Percentiles rank a stretch among this genome's conserved stretches.
phyloP scores from a whole-genome alignment of 2,113 vertebrate genomes.

The Colaptes auratus region DNA sequence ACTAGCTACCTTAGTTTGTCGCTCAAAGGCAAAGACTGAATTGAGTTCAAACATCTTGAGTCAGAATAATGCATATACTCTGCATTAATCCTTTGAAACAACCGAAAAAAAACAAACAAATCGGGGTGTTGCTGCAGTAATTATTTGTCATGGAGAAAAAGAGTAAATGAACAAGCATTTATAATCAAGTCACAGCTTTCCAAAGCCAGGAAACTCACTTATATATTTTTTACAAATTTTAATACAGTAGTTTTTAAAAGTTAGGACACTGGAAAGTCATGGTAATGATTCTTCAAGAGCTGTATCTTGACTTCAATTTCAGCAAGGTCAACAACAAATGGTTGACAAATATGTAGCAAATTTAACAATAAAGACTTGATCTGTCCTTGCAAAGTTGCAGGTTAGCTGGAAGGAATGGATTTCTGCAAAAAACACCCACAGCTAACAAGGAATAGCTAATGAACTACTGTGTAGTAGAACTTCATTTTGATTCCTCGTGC shows the following conservation, averaged over 20 bases:
- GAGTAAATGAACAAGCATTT: neutral
- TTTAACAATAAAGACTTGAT: neutral
- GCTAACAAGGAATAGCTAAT: neutral
- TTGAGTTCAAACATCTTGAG: neutral
- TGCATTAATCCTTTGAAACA: neutral
- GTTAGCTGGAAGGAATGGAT: neutral
- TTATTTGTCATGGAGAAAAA: too few species aligned
- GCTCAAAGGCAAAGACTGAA: neutral
- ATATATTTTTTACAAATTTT: neutral
- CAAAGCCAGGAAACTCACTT: neutral
- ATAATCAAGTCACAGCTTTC: neutral
- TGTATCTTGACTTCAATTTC: neutral
- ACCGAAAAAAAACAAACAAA: neutral
- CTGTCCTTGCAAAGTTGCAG: neutral
- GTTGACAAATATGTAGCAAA: neutral
- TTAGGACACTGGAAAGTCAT: neutral
- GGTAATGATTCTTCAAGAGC: neutral
- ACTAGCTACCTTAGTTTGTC: neutral
- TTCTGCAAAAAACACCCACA: neutral
- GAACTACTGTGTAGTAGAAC: neutral
- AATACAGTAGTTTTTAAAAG: neutral
- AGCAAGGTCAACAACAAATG: neutral
- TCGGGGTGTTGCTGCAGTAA: neutral
- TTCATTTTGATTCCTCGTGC: neutral
- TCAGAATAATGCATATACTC: neutral